phyloP scores from a whole-genome alignment of 2,888 invertebrate species.

The Polia nebulosa region DNA sequence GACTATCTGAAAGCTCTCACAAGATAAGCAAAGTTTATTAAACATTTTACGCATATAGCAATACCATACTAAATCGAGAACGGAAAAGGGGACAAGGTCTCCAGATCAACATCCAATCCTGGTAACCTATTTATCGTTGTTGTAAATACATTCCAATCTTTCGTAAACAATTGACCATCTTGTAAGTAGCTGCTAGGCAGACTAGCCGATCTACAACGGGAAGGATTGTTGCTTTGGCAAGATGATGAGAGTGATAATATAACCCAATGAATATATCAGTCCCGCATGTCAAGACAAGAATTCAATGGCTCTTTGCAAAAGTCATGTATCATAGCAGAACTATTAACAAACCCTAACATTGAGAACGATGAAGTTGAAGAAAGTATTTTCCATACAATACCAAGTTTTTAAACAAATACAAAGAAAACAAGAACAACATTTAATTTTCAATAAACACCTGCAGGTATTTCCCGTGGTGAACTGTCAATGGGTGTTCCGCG shows the following conservation, averaged over 20 bases:
- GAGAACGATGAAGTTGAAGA: not conserved
- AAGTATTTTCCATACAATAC: not conserved
- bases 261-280: not conserved
- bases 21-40: constrained; percentile 31
- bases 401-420: constrained; percentile 5
- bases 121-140: constrained; percentile 37
- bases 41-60: constrained; percentile 32
- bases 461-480: constrained; percentile 45
- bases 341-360: not conserved
- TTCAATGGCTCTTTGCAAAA: not conserved
- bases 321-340: not conserved
- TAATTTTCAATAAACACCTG: constrained; percentile 54
- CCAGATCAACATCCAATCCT: constrained; percentile 28
- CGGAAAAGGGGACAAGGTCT: constrained; percentile 46
- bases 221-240: not conserved
- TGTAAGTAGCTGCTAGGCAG: not conserved
- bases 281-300: not conserved
- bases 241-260: not conserved
- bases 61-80: constrained; percentile 34
- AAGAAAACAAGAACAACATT: constrained; percentile 26
- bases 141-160: constrained; percentile 22
- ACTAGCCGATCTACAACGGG: not conserved
- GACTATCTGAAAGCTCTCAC: constrained; percentile 6
- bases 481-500: constrained; percentile 58
- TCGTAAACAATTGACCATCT: constrained; percentile 31